Conservation (phyloP, 2,888 invertebrate genomes). For the Acrobasis suavella region DNA sequence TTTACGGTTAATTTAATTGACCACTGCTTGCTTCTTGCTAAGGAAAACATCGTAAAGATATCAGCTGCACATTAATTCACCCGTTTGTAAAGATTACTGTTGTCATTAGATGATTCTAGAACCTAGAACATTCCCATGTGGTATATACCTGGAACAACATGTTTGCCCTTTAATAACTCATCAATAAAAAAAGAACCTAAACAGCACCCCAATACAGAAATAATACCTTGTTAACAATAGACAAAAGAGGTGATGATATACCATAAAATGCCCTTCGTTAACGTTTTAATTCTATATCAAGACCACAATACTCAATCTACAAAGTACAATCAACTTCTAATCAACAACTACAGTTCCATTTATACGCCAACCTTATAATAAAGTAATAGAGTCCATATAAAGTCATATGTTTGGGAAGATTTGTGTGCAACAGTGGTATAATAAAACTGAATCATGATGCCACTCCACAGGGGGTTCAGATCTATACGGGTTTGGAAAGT, state of each 20-base stretch:
- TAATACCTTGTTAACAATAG: background rate
- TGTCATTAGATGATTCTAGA: no score
- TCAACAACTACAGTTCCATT: background rate
- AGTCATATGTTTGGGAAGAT: background rate
- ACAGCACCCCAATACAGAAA: background rate
- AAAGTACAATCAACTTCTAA: background rate
- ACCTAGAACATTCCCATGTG: no score
- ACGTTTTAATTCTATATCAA: conserved; percentile 13
- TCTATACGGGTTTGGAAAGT: conserved; percentile 31
- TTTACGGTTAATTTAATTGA: no score
- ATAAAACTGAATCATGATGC: conserved; percentile 34
- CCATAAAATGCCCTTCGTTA: conserved; percentile 14
- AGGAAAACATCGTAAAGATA: no score
- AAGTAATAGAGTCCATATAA: background rate
- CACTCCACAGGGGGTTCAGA: conserved; percentile 33
- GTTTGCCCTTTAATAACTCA: no score
- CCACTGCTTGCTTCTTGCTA: no score
- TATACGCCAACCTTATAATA: background rate
- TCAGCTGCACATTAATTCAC: no score
- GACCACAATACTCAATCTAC: conserved; percentile 25
- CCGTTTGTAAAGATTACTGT: no score
- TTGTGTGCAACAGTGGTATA: background rate
- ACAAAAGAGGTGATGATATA: conserved; percentile 4
- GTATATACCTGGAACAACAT: no score
- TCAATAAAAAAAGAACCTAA: no score